Base-by-base conservation (phyloP, 2,797 vertebrate species). In the Coilia nasus region DNA sequence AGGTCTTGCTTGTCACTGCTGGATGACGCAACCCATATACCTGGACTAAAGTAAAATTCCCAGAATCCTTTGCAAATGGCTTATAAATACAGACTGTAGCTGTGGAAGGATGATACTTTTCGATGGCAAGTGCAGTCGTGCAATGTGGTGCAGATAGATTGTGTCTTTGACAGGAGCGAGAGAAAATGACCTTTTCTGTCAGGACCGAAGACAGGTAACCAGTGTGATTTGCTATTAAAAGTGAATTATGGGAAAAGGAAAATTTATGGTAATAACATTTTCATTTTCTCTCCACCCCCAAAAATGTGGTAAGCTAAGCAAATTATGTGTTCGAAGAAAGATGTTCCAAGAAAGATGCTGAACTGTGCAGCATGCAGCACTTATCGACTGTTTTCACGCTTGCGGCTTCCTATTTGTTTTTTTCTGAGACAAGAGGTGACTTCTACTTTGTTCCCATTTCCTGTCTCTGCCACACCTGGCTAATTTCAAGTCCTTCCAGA, bases 391-490 rank as follows among this genome's bases (percentile, higher is more conserved):
- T 44, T 41, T 78, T 31, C 71, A 78, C 35, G 2, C 17, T 78
- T 15, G 35, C 31, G 2, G 35, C 35, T 28, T 25, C 71, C 17
- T 44, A 44, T 78, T 78, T 78, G 35, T 44, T 78, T 78, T 54
- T 54, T 54, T 54, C 19, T 78, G 35, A 78, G 35, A 17, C 19
- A 3, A 71, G 64, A 78, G 71, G 71, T 44, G 71, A 78, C 71
- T 78, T 78, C 35, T 44, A 78, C 71, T 78, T 78, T 44, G 31
- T 41, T 41, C 71, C 71, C 71, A 78, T 78, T 78, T 78, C 71
- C 71, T n/a, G 19, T 78, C 6, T 3, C 71, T 21, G 31, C 35
- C 71, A 78, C 71, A 78, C 71, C 71, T 78, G 71, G 7, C 71
- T 78, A 44, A 78, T 44, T 78, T 71, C 64, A 78, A 78, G 31